A percentile compares a stretch with the other conserved stretches of the same genome.
These are phyloP conservation scores for Micrasema longulum DNA, from an alignment of 1,140 invertebrate species.

Conservation along the genomic window DNA sequence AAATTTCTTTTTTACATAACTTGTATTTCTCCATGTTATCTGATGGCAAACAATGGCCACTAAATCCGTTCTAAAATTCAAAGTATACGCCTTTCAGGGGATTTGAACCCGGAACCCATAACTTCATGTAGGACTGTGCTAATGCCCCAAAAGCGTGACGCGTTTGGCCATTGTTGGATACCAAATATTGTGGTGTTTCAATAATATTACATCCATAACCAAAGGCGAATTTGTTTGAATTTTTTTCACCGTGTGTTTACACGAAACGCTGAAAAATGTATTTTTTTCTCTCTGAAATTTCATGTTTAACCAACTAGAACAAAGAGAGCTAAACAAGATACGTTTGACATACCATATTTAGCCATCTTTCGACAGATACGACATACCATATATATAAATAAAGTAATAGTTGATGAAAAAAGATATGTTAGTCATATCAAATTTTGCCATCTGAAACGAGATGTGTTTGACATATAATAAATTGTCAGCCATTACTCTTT, in stretches of 20 bases:
- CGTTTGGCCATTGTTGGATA: conserved; percentile 21
- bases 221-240: neutral
- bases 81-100: conserved; percentile 22
- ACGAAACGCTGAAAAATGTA: conserved; percentile 1
- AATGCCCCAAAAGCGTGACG: conserved; percentile 25
- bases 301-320: neutral
- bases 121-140: conserved; percentile 5
- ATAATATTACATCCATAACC: conserved; percentile 17
- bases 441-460: neutral
- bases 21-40: conserved; percentile 3
- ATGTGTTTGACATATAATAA: too few relatives aligned
- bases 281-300: neutral
- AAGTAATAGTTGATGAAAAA: neutral
- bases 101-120: conserved; percentile 29
- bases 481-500: too few relatives aligned
- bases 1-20: neutral
- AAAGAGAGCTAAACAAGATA: too few relatives aligned
- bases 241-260: neutral
- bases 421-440: neutral
- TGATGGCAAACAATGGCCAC: conserved; percentile 28
- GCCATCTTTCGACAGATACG: too few relatives aligned
- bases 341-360: too few relatives aligned
- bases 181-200: conserved; percentile 4
- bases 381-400: neutral
- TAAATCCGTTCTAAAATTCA: conserved; percentile 23